Evolutionary conservation across 2,113 vertebrate species (phyloP), one percentile per base, ranked within the genome.

Genomic region (Macquaria australasica): DNA sequence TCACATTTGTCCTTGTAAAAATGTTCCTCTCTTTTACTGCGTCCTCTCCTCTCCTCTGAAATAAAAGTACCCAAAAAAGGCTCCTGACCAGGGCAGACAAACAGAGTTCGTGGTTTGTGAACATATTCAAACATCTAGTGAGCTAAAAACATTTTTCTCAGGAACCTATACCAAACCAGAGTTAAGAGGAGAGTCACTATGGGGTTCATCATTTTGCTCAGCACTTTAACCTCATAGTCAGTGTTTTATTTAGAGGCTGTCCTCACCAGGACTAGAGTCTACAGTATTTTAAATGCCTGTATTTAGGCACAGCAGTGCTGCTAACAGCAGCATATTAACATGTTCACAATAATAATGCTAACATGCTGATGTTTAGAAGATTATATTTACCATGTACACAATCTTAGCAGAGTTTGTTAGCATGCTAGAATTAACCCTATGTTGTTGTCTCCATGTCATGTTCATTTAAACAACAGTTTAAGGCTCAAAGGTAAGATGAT

Each of bases 1-100:
- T 79, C 71, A 83, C 80, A 81, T 87, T 90, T 90, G 84, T 92
- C 92, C 92, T 93, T 91, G 87, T 63, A 84, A 53, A 88, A 60
- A 56, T 21, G 25, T 18, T 28, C 48, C 39, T 53, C 6, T 5
- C 39, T n/a, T 51, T 58, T 55, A 34, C 34, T 41, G 28, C 5
- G 14, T 74, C 58, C 79, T 55, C 69, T 58, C 74, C 67, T 59
- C 55, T 50, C 43, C 48, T 72, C 63, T 25, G 28, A 50, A 74
- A 59, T 39, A 59, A 20, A 74, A 73, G 28, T 23, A 31, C 11
- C 50, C 31, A 63, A 62, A 15, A 51, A 31, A 45, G 16, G 5
- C 9, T 63, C 21, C 25, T 16, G n/a, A 50, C 28, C 11, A 50
- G 25, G 5, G 16, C 62, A 64, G 62, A 21, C 62, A 64, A 53